These are phyloP conservation scores for Euthynnus affinis DNA, from an alignment of 2,797 vertebrate species.

Conservation along the genomic window DNA sequence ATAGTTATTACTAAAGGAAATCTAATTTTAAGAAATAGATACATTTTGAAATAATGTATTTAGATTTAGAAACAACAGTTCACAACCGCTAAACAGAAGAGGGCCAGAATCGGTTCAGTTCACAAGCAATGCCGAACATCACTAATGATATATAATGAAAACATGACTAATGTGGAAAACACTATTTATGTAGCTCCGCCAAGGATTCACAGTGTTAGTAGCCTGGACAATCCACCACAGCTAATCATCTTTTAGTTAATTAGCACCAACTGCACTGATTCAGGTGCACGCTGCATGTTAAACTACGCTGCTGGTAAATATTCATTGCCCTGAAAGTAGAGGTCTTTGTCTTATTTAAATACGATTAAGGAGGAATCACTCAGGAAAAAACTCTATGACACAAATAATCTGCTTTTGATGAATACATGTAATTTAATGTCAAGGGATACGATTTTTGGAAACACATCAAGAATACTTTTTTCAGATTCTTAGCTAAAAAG, in stretches of 20 bases:
- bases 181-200: background rate
- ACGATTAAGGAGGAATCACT: constrained; percentile 25
- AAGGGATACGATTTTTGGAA: background rate
- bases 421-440: constrained; percentile 34
- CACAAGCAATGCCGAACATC: background rate
- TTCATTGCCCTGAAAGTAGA: constrained; percentile 17
- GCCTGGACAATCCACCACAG: background rate
- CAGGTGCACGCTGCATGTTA: background rate
- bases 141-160: background rate
- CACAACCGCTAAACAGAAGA: background rate
- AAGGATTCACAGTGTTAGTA: background rate
- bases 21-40: background rate
- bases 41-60: background rate
- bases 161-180: background rate
- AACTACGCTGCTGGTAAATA: constrained; percentile 21
- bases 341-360: constrained; percentile 37
- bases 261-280: constrained; percentile 10
- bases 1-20: background rate
- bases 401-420: constrained; percentile 9
- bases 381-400: constrained; percentile 38
- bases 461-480: background rate
- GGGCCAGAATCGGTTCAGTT: background rate
- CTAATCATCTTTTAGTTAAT: constrained; percentile 5
- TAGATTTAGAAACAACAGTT: background rate
- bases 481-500: background rate